Percentiles rank a stretch among this genome's conserved stretches.
Conservation (phyloP, 1,140 invertebrate genomes). For the Drosophila neocordata region DNA sequence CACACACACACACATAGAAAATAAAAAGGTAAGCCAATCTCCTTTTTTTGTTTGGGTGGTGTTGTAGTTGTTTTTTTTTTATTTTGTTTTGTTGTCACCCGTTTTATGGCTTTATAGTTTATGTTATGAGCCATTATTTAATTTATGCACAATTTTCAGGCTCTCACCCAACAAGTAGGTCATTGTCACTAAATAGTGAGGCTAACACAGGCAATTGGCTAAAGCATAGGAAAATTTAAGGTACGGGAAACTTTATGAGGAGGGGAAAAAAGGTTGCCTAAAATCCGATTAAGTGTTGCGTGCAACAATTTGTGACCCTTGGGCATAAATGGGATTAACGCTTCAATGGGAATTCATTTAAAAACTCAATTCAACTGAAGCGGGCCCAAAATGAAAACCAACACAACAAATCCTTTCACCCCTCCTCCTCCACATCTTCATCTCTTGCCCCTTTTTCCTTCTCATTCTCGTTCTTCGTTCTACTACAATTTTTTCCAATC, state of each 20-base stretch:
- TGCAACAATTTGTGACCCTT: slow-evolving; percentile 65
- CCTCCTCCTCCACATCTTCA: slow-evolving; percentile 20
- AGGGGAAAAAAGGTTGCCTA: slow-evolving; percentile 18
- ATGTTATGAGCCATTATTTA: slow-evolving; percentile 68
- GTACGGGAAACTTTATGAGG: background rate
- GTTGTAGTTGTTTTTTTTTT: background rate
- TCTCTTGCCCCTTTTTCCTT: slow-evolving; percentile 5
- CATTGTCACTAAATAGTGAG: slow-evolving; percentile 71
- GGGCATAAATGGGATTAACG: slow-evolving; percentile 72
- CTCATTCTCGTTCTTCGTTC: background rate
- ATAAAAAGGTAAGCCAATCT: slow-evolving; percentile 43
- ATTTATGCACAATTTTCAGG: slow-evolving; percentile 74
- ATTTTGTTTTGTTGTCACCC: slow-evolving; percentile 32
- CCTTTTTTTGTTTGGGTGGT: slow-evolving; percentile 30
- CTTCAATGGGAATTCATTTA: slow-evolving; percentile 75
- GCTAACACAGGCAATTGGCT: slow-evolving; percentile 61
- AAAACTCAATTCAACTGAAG: slow-evolving; percentile 46
- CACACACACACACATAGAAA: slow-evolving; percentile 5
- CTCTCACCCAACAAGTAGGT: slow-evolving; percentile 63
- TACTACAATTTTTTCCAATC: slow-evolving; percentile 57
- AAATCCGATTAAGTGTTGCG: slow-evolving; percentile 71
- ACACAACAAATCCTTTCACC: slow-evolving; percentile 47
- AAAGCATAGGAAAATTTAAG: background rate
- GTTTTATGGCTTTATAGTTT: slow-evolving; percentile 68
- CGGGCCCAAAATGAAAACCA: slow-evolving; percentile 20